Conservation (phyloP, 2,888 invertebrate genomes). For the Rhingia rostrata region DNA sequence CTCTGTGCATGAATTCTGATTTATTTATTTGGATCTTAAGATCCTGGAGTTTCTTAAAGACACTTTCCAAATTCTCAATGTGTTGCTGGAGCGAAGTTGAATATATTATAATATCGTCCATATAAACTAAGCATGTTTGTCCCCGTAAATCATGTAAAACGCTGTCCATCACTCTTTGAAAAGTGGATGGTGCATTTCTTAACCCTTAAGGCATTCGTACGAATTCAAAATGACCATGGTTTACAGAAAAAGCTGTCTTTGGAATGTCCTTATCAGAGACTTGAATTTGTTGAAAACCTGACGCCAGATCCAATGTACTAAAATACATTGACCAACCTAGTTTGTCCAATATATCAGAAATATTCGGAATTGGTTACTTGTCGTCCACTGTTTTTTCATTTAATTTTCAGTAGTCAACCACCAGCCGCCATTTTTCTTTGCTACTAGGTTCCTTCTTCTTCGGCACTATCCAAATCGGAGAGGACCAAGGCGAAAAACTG, state of each 20-base stretch:
- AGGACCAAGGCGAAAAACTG: constrained; percentile 30
- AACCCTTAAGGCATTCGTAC: not conserved
- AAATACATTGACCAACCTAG: constrained; percentile 76
- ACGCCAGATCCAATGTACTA: constrained; percentile 67
- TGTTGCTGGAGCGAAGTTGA: constrained; percentile 77
- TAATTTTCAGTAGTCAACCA: constrained; percentile 34
- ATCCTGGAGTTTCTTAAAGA: constrained; percentile 75
- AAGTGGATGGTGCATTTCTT: constrained; percentile 1
- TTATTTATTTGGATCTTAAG: constrained; percentile 76
- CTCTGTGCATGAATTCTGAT: constrained; percentile 76
- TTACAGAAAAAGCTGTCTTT: constrained; percentile 74
- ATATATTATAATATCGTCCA: constrained; percentile 78
- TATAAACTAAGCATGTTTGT: constrained; percentile 69
- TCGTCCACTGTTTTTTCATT: constrained; percentile 51
- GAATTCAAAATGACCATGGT: constrained; percentile 60
- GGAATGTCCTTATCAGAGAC: constrained; percentile 71
- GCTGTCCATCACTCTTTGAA: not conserved
- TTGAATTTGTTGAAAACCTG: constrained; percentile 78
- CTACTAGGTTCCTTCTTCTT: constrained; percentile 21
- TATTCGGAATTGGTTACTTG: constrained; percentile 13
- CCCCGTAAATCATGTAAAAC: constrained; percentile 46
- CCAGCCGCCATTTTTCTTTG: constrained; percentile 32
- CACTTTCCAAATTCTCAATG: constrained; percentile 63
- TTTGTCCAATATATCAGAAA: constrained; percentile 75
- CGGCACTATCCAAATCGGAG: constrained; percentile 23